Base-by-base conservation (phyloP, 2,888 invertebrate species). In the Gerosis bhagava region DNA sequence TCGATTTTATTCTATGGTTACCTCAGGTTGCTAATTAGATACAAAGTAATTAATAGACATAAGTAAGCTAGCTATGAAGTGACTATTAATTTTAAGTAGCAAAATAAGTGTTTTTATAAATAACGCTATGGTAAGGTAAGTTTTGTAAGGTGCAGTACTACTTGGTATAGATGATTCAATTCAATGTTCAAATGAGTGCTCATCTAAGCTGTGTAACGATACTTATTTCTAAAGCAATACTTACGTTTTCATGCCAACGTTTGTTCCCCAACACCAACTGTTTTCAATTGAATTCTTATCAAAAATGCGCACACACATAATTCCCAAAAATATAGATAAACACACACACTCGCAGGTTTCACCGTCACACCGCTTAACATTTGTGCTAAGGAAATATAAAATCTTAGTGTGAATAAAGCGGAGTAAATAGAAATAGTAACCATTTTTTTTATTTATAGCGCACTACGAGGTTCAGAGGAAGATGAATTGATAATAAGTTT, bases 191-290 rank as follows among this genome's bases (percentile, higher is more conserved):
- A 51, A 45, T 56, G 49, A 46, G 58, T 61, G 63, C 56, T 53
- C 49, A 40, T 51, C 60, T 53, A 51, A 49, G 37, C 35, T 55
- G 59, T 62, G 63, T 63, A 59, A 56, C 46, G 45, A 57, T 61
- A 56, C 58, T 62, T 70, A 69, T 61, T 26, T 59, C 73, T 75
- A 73, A 73, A 77, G 74, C 67, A 65, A 73, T 81, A 83, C 83
- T 83, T 81, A 83, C 81, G 70, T 63, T 65, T 60, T 72, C 75
- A 74, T 73, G 71, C 73, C 76, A 69, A 69, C 64, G 53, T 72
- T 82, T 83, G 82, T 77, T 83, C 86, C 83, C 77, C 77, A 71
- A 74, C 79, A 88, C 87, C 87, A 86, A 83, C 86, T 84, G 82
- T 80, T 66, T n/a, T 69, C 49, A 68, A 65, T 66, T 63, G 60